Conservation (phyloP, 2,888 invertebrate genomes). For the Chironomus riparius region DNA sequence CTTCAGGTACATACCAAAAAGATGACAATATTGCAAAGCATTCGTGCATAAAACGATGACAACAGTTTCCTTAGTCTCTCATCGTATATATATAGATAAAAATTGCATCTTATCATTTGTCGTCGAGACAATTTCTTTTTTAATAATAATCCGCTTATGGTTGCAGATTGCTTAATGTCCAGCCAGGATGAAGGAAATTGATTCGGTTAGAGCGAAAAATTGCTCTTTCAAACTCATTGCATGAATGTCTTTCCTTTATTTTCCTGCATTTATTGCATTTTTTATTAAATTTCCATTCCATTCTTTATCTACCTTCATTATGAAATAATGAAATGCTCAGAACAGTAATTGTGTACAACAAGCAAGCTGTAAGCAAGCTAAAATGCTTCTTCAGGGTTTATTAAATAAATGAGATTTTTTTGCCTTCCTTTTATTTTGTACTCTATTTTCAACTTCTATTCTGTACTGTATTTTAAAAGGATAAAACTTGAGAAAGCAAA, state of each 20-base stretch:
- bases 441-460: too few relatives aligned
- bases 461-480: too few relatives aligned
- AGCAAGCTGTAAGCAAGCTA: too few relatives aligned
- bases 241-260: not conserved
- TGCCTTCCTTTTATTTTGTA: not conserved
- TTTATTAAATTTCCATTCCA: not conserved
- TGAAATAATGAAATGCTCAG: not conserved
- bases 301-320: not conserved
- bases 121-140: not conserved
- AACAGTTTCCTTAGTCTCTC: not conserved
- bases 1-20: not conserved
- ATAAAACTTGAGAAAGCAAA: not conserved
- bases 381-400: not conserved
- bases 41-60: not conserved
- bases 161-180: not conserved
- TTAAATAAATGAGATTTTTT: constrained; percentile 3
- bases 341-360: not conserved
- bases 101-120: not conserved
- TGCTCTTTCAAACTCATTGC: not conserved
- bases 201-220: not conserved
- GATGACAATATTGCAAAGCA: not conserved
- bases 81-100: not conserved
- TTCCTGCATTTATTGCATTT: not conserved
- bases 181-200: not conserved
- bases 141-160: constrained; percentile 6